Conservation (phyloP, 64 coral and sea anemone genomes). For the Montipora foliosa region DNA sequence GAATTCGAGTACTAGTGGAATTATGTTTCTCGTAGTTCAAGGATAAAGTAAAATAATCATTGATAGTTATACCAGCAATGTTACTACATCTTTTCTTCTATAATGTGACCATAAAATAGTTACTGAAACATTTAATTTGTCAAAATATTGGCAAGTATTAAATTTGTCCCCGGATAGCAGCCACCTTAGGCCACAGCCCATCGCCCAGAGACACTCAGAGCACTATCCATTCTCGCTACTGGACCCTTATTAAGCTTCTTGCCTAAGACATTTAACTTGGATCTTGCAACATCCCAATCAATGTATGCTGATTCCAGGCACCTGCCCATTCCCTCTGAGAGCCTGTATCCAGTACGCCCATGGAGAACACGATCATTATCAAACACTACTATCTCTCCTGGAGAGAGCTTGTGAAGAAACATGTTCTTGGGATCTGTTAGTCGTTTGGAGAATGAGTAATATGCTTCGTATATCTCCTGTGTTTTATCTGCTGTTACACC, state of each 20-base stretch:
- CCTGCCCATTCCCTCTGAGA: constrained; percentile 32
- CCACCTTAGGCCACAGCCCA: background rate
- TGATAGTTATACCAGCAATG: no score
- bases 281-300: constrained; percentile 88
- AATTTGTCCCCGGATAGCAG: background rate
- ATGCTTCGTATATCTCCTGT: constrained; percentile 73
- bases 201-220: background rate
- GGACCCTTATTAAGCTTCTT: constrained; percentile 55
- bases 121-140: no score
- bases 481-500: constrained; percentile 65
- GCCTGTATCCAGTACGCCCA: constrained; percentile 67
- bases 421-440: constrained; percentile 75
- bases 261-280: constrained; percentile 71
- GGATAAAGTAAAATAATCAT: no score
- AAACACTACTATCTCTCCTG: constrained; percentile 82
- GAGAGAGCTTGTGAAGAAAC: constrained; percentile 69
- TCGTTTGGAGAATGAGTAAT: constrained; percentile 69
- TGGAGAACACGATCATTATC: constrained; percentile 88
- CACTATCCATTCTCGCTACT: constrained; percentile 34
- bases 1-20: no score
- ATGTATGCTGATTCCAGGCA: constrained; percentile 80
- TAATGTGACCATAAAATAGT: no score
- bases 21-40: no score
- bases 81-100: no score
- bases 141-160: no score